Base-by-base conservation (phyloP, 2,888 invertebrate species). In the Epirrita christyi region DNA sequence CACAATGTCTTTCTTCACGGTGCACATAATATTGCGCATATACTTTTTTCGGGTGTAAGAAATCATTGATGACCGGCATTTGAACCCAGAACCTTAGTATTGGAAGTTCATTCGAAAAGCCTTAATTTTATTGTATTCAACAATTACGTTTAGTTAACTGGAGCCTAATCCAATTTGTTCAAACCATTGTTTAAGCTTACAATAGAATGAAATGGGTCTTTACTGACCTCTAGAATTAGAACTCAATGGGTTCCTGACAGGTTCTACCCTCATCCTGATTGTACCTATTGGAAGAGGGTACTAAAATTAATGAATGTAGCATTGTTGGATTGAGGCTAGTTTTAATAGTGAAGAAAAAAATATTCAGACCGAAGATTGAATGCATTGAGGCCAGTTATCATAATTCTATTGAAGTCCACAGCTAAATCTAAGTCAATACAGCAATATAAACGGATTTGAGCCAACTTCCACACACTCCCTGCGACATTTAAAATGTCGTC, bases 71-170 rank as follows among this genome's bases (percentile, higher is more conserved):
- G 29, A 29, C 29, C 6, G 29, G 6, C 29, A 6, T 29, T 29
- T 29, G 29, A 29, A 7, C 6, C 29, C 29, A 29, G 7, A 29
- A n/a, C n/a, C 29, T 6, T 29, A 29, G 29, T 2, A 32, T 7
- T 32, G 2, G 2, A 3, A 21, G 21, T 21, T 21, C 4, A 21
- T 21, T 4, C 4, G 21, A 32, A 9, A 32, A 32, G 10, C 10
- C 32, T 6, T 10, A 1, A 32, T 7, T 4, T n/a, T n/a, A 32
- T 32, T 4, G 6, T 4, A 10, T 21, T 21, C 27, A 14, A 38
- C 38, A 49, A 34, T 14, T 41, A 42, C 54, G 15, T 56, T 59
- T 40, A 61, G 59, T 36, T 50, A 48, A 45, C 48, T 38, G 43
- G 13, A 49, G 44, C 32, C 34, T 48, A 28, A 40, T 14, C 29